Evolutionary conservation across 1,140 invertebrate species (phyloP).

Genomic region (Zaprionus nigranus): DNA sequence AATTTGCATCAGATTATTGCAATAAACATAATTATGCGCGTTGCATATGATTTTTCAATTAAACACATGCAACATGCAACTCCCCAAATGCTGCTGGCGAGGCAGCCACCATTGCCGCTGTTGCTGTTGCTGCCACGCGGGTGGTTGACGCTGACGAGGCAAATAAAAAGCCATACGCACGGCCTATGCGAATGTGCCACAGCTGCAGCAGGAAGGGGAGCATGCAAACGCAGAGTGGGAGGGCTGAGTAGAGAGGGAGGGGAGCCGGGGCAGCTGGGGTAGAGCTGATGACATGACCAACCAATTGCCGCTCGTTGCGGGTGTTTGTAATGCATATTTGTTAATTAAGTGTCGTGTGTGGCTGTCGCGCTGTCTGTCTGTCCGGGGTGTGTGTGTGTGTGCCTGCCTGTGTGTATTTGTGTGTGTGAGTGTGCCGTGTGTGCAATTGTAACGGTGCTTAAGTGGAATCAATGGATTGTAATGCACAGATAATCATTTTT

Average conservation of each 20-base stretch:
- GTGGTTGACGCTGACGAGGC: constrained; percentile 51
- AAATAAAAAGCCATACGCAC: constrained; percentile 67
- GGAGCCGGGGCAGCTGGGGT: neutral
- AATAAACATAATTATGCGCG: constrained; percentile 84
- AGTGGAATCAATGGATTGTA: constrained; percentile 83
- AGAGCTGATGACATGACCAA: constrained; percentile 62
- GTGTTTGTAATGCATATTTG: constrained; percentile 81
- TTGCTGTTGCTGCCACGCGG: constrained; percentile 23
- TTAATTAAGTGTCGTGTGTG: constrained; percentile 76
- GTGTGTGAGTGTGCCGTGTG: constrained; percentile 12
- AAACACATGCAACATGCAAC: constrained; percentile 75
- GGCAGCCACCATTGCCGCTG: neutral
- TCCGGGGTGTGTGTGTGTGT: constrained; percentile 22
- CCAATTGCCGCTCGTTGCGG: constrained; percentile 78
- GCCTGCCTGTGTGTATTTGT: constrained; percentile 35
- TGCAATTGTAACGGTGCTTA: constrained; percentile 75
- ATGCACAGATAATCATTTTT: constrained; percentile 79
- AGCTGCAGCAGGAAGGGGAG: neutral
- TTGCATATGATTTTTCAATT: constrained; percentile 84
- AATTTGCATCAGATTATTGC: constrained; percentile 83
- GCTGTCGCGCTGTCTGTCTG: constrained; percentile 22
- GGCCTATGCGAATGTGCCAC: constrained; percentile 29
- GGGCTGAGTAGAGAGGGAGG: neutral
- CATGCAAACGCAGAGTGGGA: neutral
- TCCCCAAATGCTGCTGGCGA: constrained; percentile 41